These are phyloP conservation scores for Eulithis prunata DNA, from an alignment of 2,888 invertebrate species.

Conservation along the genomic window DNA sequence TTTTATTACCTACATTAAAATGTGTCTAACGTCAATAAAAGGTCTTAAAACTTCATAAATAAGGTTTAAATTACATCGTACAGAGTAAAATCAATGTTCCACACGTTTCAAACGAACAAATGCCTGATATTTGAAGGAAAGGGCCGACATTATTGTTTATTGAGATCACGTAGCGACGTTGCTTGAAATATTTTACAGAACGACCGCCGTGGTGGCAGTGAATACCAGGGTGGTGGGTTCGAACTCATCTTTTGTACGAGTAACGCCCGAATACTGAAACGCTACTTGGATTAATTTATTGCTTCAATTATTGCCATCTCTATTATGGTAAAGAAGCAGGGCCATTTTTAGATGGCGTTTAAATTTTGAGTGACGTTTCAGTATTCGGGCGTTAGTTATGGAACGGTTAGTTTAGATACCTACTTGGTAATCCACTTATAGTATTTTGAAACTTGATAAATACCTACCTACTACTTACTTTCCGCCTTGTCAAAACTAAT, in stretches of 20 bases:
- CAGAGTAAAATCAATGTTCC: slow-evolving; percentile 20
- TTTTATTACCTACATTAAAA: slow-evolving; percentile 10
- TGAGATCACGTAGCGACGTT: slow-evolving; percentile 26
- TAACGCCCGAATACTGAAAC: too few relatives aligned
- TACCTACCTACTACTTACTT: background rate
- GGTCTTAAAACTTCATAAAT: background rate
- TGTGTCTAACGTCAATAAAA: background rate
- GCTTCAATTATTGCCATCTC: too few relatives aligned
- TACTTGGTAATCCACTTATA: background rate
- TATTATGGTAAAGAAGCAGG: too few relatives aligned
- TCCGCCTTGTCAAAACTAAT: too few relatives aligned
- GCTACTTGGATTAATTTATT: too few relatives aligned
- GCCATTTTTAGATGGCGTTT: too few relatives aligned
- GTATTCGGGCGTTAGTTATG: too few relatives aligned
- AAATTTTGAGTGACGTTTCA: too few relatives aligned
- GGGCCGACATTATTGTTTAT: slow-evolving; percentile 17
- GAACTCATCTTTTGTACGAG: background rate
- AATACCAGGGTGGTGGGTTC: background rate
- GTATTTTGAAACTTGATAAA: slow-evolving; percentile 1
- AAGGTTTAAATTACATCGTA: slow-evolving; percentile 13
- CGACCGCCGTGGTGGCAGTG: background rate
- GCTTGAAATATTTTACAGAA: slow-evolving; percentile 4
- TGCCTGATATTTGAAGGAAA: slow-evolving; percentile 31
- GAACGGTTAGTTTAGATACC: too few relatives aligned
- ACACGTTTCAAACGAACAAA: slow-evolving; percentile 30